Conservation (phyloP, 2,113 vertebrate species). For the Myodes glareolus region DNA sequence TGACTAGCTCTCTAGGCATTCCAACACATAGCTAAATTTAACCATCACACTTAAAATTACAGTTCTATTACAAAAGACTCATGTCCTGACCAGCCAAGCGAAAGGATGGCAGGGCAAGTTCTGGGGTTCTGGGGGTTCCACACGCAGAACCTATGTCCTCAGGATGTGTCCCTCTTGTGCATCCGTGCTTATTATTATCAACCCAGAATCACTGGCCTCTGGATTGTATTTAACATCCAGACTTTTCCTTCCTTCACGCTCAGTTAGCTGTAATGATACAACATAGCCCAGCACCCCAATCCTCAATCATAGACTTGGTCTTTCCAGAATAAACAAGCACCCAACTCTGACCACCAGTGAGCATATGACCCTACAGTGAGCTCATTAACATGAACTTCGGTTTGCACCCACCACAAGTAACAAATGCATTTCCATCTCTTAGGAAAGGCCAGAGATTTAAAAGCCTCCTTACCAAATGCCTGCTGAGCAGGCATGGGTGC, state of each 20-base stretch:
- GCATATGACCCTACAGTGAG: background rate
- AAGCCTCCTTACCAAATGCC: background rate
- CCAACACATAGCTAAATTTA: background rate
- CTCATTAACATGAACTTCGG: constrained; percentile 1
- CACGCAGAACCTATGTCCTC: background rate
- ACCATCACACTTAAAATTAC: background rate
- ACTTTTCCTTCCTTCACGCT: background rate
- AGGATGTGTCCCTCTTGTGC: background rate
- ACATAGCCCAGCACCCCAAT: background rate
- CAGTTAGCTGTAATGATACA: too few relatives aligned
- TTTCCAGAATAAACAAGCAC: background rate
- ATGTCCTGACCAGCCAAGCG: background rate
- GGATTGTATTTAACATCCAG: background rate
- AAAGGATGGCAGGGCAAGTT: background rate
- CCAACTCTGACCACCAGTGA: background rate
- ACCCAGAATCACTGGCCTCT: background rate
- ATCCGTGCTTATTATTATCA: background rate
- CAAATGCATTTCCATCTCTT: background rate
- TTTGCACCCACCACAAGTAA: background rate
- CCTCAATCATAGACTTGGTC: background rate
- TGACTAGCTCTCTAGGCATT: background rate
- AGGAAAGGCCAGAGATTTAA: constrained; percentile 13
- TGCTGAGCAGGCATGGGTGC: background rate
- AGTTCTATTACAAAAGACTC: background rate
- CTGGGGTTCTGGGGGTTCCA: background rate